Conservation (phyloP, 2,113 vertebrate species). For the Semnornis frantzii region DNA sequence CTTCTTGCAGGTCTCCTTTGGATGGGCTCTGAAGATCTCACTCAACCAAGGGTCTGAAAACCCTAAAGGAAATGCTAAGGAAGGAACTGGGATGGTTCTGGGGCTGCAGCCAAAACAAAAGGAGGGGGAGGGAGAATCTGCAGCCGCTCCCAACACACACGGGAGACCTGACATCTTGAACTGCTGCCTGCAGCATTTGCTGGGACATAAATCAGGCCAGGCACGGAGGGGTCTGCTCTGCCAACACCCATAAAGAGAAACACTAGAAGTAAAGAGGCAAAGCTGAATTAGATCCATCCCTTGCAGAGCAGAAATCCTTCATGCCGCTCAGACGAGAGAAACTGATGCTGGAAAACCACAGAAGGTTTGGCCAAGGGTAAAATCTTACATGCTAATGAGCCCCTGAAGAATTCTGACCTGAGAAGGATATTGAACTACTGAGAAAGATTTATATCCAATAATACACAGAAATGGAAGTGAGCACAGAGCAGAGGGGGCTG, state of each 20-base stretch:
- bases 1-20: too few species aligned
- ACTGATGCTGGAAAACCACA: slow-evolving; percentile 53
- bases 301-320: slow-evolving; percentile 44
- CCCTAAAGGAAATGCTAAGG: too few species aligned
- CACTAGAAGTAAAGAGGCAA: slow-evolving; percentile 45
- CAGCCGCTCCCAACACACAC: too few species aligned
- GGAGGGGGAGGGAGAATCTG: too few species aligned
- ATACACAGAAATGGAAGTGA: slow-evolving; percentile 42
- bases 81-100: too few species aligned
- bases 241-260: slow-evolving; percentile 51
- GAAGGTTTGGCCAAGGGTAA: slow-evolving; percentile 47
- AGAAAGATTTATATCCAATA: slow-evolving; percentile 51
- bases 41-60: too few species aligned
- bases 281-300: slow-evolving; percentile 50
- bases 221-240: not conserved
- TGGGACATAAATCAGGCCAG: too few species aligned
- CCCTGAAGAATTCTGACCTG: slow-evolving; percentile 59
- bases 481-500: not conserved
- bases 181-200: too few species aligned
- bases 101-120: too few species aligned
- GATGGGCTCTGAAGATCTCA: too few species aligned
- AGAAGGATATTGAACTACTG: slow-evolving; percentile 48
- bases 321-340: slow-evolving; percentile 41
- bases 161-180: too few species aligned
- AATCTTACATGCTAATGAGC: slow-evolving; percentile 42